Percentiles rank a stretch among this genome's conserved stretches.
Evolutionary conservation across 23 tunicate species (phyloP).

Genomic region (Corella eumyota): DNA sequence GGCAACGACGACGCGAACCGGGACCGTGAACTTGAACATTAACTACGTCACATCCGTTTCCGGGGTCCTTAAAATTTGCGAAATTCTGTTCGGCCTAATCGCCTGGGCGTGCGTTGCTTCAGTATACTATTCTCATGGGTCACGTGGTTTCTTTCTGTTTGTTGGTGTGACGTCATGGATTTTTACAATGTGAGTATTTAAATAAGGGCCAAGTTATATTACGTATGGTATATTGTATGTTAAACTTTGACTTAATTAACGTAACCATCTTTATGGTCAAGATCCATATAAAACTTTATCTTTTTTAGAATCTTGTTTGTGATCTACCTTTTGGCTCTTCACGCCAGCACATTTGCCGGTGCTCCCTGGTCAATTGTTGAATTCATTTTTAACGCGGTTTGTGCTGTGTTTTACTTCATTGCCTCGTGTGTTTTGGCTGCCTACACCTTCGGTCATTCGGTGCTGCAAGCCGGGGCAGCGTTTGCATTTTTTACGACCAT

Average conservation of each 20-base stretch:
- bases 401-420: conserved; percentile 56
- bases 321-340: conserved; percentile 41
- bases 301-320: conserved; percentile 28
- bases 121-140: neutral
- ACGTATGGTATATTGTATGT: neutral
- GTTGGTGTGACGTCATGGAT: conserved; percentile 58
- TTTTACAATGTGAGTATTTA: conserved; percentile 58
- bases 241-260: neutral
- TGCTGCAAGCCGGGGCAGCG: conserved; percentile 33
- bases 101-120: conserved; percentile 47
- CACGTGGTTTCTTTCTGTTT: conserved; percentile 40
- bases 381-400: conserved; percentile 36
- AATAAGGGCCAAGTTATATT: neutral
- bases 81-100: conserved; percentile 47
- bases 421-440: conserved; percentile 65
- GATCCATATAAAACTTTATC: neutral
- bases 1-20: neutral
- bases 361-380: conserved; percentile 69
- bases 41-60: conserved; percentile 24
- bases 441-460: neutral
- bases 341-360: conserved; percentile 24
- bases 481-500: conserved; percentile 56
- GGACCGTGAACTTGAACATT: conserved; percentile 33
- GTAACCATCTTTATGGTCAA: neutral
- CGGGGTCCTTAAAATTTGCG: conserved; percentile 34